Conservation (phyloP, 2,113 vertebrate species). For the Polypterus bichir region DNA sequence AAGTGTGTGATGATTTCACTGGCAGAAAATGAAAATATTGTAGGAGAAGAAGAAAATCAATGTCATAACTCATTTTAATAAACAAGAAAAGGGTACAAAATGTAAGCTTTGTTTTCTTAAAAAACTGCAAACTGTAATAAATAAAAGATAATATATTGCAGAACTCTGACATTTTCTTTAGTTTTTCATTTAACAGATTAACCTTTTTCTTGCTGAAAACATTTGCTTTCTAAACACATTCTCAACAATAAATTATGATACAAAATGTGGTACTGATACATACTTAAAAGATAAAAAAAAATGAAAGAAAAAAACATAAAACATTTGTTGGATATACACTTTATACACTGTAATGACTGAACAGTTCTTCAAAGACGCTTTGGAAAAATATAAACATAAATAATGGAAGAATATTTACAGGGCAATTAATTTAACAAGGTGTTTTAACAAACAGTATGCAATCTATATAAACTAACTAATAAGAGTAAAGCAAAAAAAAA, state of each 20-base stretch:
- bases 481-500: background rate
- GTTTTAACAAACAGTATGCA: background rate
- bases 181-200: no score
- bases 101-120: background rate
- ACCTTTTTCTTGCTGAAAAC: no score
- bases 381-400: background rate
- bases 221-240: background rate
- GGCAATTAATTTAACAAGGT: background rate
- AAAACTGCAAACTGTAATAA: background rate
- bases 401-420: background rate
- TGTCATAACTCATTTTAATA: slow-evolving; percentile 4
- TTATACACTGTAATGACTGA: background rate
- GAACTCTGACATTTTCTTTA: background rate
- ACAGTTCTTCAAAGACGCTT: background rate
- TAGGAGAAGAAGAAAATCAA: background rate
- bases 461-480: background rate
- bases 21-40: no score
- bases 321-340: background rate
- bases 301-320: background rate
- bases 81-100: slow-evolving; percentile 6
- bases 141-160: slow-evolving; percentile 6
- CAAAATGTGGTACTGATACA: no score
- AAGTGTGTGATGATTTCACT: no score
- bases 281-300: background rate
- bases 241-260: slow-evolving; percentile 5